Conservation (phyloP, 2,113 vertebrate species). For the Heliornis fulica region DNA sequence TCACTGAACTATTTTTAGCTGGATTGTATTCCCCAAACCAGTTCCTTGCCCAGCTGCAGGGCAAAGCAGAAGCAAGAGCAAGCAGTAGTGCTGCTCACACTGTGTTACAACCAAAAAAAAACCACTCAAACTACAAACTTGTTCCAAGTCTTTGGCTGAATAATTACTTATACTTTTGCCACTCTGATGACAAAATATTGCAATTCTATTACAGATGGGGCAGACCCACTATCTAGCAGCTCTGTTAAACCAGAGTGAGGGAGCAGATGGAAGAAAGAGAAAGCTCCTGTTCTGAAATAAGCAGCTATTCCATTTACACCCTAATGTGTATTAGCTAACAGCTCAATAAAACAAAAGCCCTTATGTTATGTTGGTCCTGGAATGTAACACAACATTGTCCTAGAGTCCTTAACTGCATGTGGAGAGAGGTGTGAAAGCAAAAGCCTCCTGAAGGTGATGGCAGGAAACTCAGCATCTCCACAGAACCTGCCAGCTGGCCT, state of each 20-base stretch:
- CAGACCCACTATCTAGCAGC: not conserved
- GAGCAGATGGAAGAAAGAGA: not conserved
- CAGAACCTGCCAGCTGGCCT: not conserved
- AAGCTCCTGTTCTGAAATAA: not conserved
- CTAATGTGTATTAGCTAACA: not conserved
- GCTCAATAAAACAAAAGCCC: not conserved
- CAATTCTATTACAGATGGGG: not conserved
- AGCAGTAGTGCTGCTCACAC: not conserved
- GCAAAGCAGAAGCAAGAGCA: conserved; percentile 7
- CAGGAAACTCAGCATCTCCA: not conserved
- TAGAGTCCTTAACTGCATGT: not conserved
- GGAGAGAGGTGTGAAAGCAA: not conserved
- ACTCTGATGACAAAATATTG: not conserved
- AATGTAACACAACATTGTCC: not conserved
- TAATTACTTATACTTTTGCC: not conserved
- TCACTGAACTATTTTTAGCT: conserved; percentile 40
- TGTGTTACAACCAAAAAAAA: not conserved
- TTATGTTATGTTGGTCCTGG: not conserved
- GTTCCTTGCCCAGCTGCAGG: conserved; percentile 15
- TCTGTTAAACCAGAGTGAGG: not conserved
- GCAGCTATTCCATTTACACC: not conserved
- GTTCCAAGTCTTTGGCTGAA: not conserved
- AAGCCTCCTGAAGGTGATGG: not conserved
- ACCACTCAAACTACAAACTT: not conserved
- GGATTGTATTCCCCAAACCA: conserved; percentile 17